These are phyloP conservation scores for Alfaro cultratus DNA, from an alignment of 2,797 vertebrate genomes.

Conservation along the genomic window DNA sequence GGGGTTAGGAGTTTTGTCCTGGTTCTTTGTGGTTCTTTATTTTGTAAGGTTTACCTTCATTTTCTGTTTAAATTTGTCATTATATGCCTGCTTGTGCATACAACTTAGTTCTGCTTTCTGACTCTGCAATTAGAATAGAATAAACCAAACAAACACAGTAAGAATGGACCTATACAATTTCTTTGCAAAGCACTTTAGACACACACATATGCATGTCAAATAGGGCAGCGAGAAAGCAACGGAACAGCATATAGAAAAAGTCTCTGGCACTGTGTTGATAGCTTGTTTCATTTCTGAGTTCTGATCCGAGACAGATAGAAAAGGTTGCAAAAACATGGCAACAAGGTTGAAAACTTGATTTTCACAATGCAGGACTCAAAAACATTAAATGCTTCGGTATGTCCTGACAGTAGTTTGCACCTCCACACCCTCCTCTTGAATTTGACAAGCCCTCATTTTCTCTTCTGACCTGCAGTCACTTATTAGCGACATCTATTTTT, in stretches of 20 bases:
- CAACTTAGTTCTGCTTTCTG: background rate
- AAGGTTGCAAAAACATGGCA: background rate
- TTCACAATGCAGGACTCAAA: background rate
- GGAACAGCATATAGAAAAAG: background rate
- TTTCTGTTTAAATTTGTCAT: background rate
- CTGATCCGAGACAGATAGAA: conserved; percentile 1
- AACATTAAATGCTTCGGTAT: background rate
- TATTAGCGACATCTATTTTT: conserved; percentile 30
- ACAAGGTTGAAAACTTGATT: background rate
- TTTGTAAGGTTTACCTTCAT: background rate
- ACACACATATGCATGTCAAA: background rate
- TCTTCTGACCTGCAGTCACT: conserved; percentile 29
- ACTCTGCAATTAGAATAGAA: background rate
- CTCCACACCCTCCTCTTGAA: conserved; percentile 4
- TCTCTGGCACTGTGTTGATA: background rate
- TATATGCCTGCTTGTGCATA: background rate
- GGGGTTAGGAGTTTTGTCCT: background rate
- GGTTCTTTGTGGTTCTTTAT: background rate
- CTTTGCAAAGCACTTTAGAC: background rate
- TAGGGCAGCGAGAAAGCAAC: background rate
- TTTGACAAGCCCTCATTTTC: conserved; percentile 16
- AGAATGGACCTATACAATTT: background rate
- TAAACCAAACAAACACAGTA: background rate
- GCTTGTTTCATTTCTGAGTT: background rate
- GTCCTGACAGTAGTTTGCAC: conserved; percentile 1